Percentiles rank a stretch among this genome's conserved stretches.
These are phyloP conservation scores for Lycopodina hypogea DNA, from an alignment of 37 sponge, comb jelly and placozoan genomes.

Conservation along the genomic window DNA sequence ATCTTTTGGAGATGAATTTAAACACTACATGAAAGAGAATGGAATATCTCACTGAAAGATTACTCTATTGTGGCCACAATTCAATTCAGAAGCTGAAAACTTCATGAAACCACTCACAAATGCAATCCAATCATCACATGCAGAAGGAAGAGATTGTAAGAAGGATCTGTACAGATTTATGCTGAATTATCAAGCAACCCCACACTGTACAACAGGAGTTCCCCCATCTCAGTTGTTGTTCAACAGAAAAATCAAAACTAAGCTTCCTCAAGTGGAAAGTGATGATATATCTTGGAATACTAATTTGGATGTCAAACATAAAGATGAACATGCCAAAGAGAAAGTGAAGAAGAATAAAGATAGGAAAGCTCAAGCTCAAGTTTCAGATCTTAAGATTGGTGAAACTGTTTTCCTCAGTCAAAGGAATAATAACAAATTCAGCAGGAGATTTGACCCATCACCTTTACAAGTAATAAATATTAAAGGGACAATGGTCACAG, in stretches of 20 bases:
- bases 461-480: conserved; percentile 15
- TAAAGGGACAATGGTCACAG: conserved; percentile 52
- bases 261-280: too few species aligned
- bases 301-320: not conserved
- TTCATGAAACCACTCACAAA: conserved; percentile 59
- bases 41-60: conserved; percentile 37
- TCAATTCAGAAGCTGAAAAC: conserved; percentile 51
- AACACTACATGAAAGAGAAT: conserved; percentile 19
- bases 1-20: conserved; percentile 24
- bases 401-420: conserved; percentile 31
- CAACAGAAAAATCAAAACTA: too few species aligned
- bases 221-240: conserved; percentile 24
- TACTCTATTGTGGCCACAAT: conserved; percentile 44
- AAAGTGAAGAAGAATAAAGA: conserved; percentile 32
- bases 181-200: conserved; percentile 42
- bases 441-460: conserved; percentile 36
- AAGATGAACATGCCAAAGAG: too few species aligned
- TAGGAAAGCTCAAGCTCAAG: not conserved
- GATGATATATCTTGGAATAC: conserved; percentile 9
- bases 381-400: conserved; percentile 25
- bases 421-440: conserved; percentile 43
- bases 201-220: conserved; percentile 31
- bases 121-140: conserved; percentile 25
- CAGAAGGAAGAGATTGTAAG: conserved; percentile 44
- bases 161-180: conserved; percentile 34